Conservation (phyloP, 2,888 invertebrate genomes). For the Colostygia pectinataria region DNA sequence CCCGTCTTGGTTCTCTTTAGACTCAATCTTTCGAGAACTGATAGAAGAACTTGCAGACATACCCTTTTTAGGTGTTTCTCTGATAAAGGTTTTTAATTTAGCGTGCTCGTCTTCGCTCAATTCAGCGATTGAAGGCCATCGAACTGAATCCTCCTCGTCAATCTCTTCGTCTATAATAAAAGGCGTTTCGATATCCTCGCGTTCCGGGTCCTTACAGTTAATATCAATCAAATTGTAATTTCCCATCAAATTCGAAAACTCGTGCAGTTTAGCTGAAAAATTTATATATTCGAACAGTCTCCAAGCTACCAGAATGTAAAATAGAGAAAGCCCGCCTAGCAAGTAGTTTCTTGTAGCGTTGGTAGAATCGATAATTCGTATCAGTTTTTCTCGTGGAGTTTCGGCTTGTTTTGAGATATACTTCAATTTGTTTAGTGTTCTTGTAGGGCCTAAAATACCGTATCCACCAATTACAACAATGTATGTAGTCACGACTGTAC, state of each 20-base stretch:
- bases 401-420: conserved; percentile 30
- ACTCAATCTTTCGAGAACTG: conserved; percentile 10
- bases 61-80: conserved; percentile 34
- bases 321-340: conserved; percentile 60
- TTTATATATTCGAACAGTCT: conserved; percentile 57
- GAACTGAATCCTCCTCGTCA: conserved; percentile 34
- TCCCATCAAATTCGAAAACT: conserved; percentile 63
- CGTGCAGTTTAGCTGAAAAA: conserved; percentile 66
- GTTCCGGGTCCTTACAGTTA: conserved; percentile 29
- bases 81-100: conserved; percentile 46
- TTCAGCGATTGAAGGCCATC: conserved; percentile 52
- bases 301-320: conserved; percentile 54
- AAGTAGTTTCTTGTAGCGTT: conserved; percentile 63
- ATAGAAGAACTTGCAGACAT: conserved; percentile 6
- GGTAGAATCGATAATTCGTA: conserved; percentile 49
- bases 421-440: conserved; percentile 43
- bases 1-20: conserved; percentile 3
- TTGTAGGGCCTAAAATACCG: conserved; percentile 56
- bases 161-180: conserved; percentile 31
- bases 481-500: conserved; percentile 34
- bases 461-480: conserved; percentile 38
- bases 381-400: conserved; percentile 46
- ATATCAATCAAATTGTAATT: conserved; percentile 60
- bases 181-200: conserved; percentile 27
- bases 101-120: conserved; percentile 46